Evolutionary conservation across 2,888 invertebrate genomes (phyloP).

Genomic region (Macrosoma leucophasiata): DNA sequence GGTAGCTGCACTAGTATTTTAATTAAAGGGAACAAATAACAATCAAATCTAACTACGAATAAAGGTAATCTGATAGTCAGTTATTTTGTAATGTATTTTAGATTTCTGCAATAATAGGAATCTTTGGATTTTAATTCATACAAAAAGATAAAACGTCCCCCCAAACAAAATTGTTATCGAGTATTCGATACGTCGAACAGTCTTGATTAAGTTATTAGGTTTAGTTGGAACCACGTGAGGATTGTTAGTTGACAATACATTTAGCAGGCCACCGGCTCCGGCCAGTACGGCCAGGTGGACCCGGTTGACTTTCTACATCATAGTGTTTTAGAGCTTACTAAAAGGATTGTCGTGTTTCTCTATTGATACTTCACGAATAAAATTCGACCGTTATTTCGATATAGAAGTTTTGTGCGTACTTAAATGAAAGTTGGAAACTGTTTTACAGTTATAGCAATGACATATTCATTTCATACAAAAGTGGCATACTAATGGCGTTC

Average conservation of each 20-base stretch:
- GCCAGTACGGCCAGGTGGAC: constrained; percentile 38
- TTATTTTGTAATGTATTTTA: too few species aligned
- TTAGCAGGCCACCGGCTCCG: constrained; percentile 46
- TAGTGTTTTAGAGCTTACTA: constrained; percentile 66
- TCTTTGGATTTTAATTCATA: too few species aligned
- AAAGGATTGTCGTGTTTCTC: constrained; percentile 73
- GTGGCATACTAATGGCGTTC: too few species aligned
- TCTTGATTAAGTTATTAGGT: constrained; percentile 72
- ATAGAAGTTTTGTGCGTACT: constrained; percentile 5
- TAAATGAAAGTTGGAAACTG: constrained; percentile 1
- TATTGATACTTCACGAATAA: too few species aligned
- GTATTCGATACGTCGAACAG: constrained; percentile 65
- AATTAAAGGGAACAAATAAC: too few species aligned
- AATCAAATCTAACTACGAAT: too few species aligned
- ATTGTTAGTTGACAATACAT: constrained; percentile 70
- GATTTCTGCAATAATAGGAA: too few species aligned
- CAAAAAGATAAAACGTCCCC: constrained; percentile 45
- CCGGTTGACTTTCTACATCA: constrained; percentile 55
- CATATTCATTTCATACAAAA: too few species aligned
- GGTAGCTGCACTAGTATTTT: too few species aligned
- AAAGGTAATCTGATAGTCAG: too few species aligned
- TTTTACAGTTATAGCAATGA: too few species aligned
- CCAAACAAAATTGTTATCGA: constrained; percentile 64
- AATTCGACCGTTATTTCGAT: constrained; percentile 9
- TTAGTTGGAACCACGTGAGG: constrained; percentile 61